Evolutionary conservation across 1,140 invertebrate genomes (phyloP).

Genomic region (Carposina sasakii): DNA sequence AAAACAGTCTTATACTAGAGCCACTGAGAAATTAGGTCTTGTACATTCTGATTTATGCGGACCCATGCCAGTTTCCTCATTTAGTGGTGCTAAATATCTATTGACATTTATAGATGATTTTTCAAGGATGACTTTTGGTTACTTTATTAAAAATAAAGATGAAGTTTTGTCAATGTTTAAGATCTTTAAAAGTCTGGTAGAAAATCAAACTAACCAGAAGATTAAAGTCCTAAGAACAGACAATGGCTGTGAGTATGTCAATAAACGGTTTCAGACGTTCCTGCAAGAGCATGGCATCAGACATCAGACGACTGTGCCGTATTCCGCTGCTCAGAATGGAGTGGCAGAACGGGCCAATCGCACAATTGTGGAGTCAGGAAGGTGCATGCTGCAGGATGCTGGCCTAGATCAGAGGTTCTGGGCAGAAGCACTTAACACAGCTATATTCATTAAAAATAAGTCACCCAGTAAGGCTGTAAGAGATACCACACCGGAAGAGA

Average conservation of each 20-base stretch:
- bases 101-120: slow-evolving; percentile 45
- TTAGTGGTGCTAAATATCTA: slow-evolving; percentile 38
- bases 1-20: slow-evolving; percentile 21
- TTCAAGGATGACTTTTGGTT: slow-evolving; percentile 34
- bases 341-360: slow-evolving; percentile 19
- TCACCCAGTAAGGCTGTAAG: slow-evolving; percentile 19
- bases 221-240: slow-evolving; percentile 35
- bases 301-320: slow-evolving; percentile 18
- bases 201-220: slow-evolving; percentile 35
- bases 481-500: slow-evolving; percentile 43
- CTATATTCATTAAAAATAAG: slow-evolving; percentile 11
- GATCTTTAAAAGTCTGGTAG: slow-evolving; percentile 23
- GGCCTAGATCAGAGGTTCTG: slow-evolving; percentile 5
- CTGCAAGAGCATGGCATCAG: slow-evolving; percentile 21
- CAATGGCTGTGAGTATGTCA: slow-evolving; percentile 41
- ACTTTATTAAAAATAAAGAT: slow-evolving; percentile 43
- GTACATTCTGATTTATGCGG: slow-evolving; percentile 40
- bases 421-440: slow-evolving; percentile 33
- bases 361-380: slow-evolving; percentile 13
- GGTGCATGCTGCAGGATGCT: slow-evolving; percentile 16
- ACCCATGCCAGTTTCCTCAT: slow-evolving; percentile 25
- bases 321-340: slow-evolving; percentile 42
- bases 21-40: slow-evolving; percentile 25
- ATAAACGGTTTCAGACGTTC: slow-evolving; percentile 22
- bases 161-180: slow-evolving; percentile 31